Evolutionary conservation across 2,888 invertebrate genomes (phyloP).

Genomic region (Trissolcus brochymenae): DNA sequence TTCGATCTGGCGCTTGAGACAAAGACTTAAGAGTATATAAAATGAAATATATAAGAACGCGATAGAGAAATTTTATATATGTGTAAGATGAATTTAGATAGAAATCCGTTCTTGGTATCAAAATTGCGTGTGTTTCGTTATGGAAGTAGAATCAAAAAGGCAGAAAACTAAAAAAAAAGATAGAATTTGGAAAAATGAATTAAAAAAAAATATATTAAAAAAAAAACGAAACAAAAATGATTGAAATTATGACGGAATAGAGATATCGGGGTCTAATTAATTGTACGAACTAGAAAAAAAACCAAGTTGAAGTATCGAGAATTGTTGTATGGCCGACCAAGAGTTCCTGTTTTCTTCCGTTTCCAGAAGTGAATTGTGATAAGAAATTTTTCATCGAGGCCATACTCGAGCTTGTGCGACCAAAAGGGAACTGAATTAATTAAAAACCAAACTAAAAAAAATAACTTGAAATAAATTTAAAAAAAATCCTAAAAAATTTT

Average conservation of each 20-base stretch:
- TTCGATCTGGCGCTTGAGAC: constrained; percentile 3
- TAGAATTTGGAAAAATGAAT: not conserved
- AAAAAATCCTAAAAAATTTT: constrained; percentile 14
- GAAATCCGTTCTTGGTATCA: constrained; percentile 9
- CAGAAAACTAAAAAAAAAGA: not conserved
- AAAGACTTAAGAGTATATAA: constrained; percentile 18
- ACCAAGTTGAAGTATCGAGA: not conserved
- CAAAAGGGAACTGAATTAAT: constrained; percentile 9
- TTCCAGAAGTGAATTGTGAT: constrained; percentile 29
- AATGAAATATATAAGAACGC: constrained; percentile 12
- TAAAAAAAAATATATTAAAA: not conserved
- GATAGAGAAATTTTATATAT: not conserved
- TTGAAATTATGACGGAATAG: not conserved
- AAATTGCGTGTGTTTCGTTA: constrained; percentile 17
- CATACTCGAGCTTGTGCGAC: constrained; percentile 28
- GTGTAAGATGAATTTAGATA: not conserved
- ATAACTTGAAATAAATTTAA: not conserved
- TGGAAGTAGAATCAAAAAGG: not conserved
- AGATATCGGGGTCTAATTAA: too few relatives aligned
- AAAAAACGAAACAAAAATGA: not conserved
- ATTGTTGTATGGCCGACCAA: not conserved
- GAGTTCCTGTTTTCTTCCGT: constrained; percentile 17
- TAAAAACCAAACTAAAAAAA: constrained; percentile 16
- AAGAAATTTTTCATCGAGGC: not conserved
- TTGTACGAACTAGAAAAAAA: constrained; percentile 6